Base-by-base conservation (phyloP, 2,797 vertebrate genomes). In the Hemibagrus guttatus region DNA sequence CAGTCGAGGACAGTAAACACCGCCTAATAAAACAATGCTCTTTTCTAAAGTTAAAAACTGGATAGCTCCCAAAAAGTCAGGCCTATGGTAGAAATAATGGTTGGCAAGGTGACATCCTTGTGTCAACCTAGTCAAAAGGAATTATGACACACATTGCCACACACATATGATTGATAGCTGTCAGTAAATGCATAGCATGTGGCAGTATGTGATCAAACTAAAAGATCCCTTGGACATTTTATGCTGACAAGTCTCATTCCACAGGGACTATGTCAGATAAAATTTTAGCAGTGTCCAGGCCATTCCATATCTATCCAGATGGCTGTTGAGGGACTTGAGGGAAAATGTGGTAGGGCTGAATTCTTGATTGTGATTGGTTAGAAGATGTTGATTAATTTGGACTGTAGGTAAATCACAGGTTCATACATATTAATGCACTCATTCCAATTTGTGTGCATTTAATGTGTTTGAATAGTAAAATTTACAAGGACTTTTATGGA, bases 141-240 rank as follows among this genome's bases (percentile, higher is more conserved):
- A 88, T 88, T 85, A 87, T 89, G 76, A 11, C 35, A 83, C 72
- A 72, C 83, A 86, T 46, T 16, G 31, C 72, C 58, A 49, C 84
- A 86, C 80, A 84, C 64, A 66, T 64, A 86, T 90, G 88, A 91
- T 87, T 85, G 87, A 89, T 86, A 61, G 63, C 88, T 89, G 80
- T 88, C 88, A 86, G 35, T 42, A 31, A 28, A 35, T 26, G 12
- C 14, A 56, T 2, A 56, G 52, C 6, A 3, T 56, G 17, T 5
- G 28, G 17, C 31, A 39, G 12, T 46, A 82, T 46, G 58, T 49
- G 68, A 74, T 85, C 68, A 84, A 26, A 66, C 49, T 59, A 54
- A 85, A 85, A 86, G 23, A 61, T 72, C 80, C 87, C 66, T 85
- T 58, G 35, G 83, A 76, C 59, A 71, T 56, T 89, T 79, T 87